phyloP scores from a whole-genome alignment of 2,888 invertebrate species.

The Cephus pygmeus region DNA sequence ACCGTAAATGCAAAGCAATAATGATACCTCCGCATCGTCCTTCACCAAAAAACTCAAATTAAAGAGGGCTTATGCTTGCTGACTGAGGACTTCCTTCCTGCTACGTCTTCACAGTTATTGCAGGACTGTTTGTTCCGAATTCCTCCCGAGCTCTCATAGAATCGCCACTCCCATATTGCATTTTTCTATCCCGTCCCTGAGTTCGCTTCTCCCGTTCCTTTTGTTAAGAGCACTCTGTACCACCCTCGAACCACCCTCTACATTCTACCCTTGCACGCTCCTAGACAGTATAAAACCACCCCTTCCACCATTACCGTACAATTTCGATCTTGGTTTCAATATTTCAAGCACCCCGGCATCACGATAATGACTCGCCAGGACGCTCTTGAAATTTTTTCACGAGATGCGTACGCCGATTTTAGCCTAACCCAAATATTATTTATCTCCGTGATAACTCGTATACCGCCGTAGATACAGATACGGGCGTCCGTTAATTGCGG shows the following conservation, averaged over 20 bases:
- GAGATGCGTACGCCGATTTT: background rate
- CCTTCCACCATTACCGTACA: background rate
- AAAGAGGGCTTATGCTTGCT: conserved; percentile 21
- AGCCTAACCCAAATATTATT: background rate
- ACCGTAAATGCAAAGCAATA: conserved; percentile 30
- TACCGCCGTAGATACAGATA: background rate
- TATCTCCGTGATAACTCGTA: background rate
- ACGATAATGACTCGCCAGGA: background rate
- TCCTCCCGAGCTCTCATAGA: conserved; percentile 1
- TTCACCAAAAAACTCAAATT: background rate
- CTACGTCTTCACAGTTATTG: conserved; percentile 26
- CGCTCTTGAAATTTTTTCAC: background rate
- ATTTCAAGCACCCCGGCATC: background rate
- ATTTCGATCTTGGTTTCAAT: background rate
- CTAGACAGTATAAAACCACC: background rate
- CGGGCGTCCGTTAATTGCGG: background rate
- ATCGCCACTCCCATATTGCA: conserved; percentile 19
- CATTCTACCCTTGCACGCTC: background rate
- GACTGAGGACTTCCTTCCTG: conserved; percentile 19
- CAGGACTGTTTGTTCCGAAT: conserved; percentile 23
- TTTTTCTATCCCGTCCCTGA: conserved; percentile 22
- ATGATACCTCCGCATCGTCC: conserved; percentile 15
- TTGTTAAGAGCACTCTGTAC: conserved; percentile 1
- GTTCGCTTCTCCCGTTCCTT: background rate
- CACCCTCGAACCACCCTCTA: too few relatives aligned